Evolutionary conservation across 2,797 vertebrate genomes (phyloP), one percentile per base, ranked within the genome.

Genomic region (Avahi laniger): DNA sequence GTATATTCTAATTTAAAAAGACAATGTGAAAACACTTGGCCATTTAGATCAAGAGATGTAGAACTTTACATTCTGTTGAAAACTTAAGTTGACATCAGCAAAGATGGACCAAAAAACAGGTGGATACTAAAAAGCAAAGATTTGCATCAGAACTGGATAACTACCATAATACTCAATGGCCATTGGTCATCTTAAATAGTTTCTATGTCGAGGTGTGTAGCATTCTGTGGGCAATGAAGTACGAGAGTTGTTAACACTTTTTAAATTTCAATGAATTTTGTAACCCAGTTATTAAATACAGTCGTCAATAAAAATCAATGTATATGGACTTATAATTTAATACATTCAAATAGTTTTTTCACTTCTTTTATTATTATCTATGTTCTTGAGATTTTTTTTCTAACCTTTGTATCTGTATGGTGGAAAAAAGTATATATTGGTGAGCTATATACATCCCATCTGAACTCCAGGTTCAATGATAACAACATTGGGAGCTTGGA

Each of bases 21-120:
- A 24, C 33, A 96, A 81, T 93, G 0, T 30, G 90, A 93, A 93
- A 96, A 92, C n/a, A 41, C 65, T 95, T 89, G 80, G 26, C 96
- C 48, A 83, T 57, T 96, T 96, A 98, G 95, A 97, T 76, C 93
- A 98, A 96, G 50, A n/a, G 11, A 76, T 96, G 81, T 35, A 50
- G 67, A 96, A 97, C 70, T 97, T 94, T 87, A 91, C 65, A 98
- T 91, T 95, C 75, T 94, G 43, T 26, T 94, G 41, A 94, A 98
- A 97, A 97, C 82, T 59, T 92, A 85, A 0, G 33, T 10, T 81
- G n/a, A 20, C 85, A 43, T 86, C 54, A 96, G 50, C 59, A 69
- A 95, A 63, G 48, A 97, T 65, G 59, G 72, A 93, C 61, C 91
- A 59, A 81, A 88, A 90, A 57, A 65, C 48, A 85, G 54, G 73